phyloP scores from a whole-genome alignment of 2,113 vertebrate genomes.

The Tachysurus fulvidraco region DNA sequence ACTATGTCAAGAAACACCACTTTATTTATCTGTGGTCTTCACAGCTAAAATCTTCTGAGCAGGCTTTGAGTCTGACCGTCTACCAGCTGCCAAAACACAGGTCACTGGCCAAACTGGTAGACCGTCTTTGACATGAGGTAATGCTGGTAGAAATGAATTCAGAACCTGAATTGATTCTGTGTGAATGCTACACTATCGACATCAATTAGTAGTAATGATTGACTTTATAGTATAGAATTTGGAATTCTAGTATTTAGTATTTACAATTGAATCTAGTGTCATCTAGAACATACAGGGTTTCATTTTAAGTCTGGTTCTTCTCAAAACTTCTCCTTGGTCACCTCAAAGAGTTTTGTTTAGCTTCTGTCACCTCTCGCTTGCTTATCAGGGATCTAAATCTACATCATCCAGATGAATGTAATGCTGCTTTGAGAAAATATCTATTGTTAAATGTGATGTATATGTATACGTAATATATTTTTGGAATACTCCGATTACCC shows the following conservation, averaged over 20 bases:
- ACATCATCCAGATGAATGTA: not conserved
- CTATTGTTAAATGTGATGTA: not conserved
- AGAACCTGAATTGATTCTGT: too few species aligned
- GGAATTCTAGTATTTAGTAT: not conserved
- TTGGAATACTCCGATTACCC: not conserved
- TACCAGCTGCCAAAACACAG: constrained; percentile 15
- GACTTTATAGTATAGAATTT: not conserved
- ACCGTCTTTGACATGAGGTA: not conserved
- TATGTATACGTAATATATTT: too few species aligned
- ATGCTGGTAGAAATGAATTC: not conserved
- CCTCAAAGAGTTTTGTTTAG: not conserved
- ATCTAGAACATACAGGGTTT: not conserved
- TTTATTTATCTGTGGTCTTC: not conserved
- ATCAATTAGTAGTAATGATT: not conserved
- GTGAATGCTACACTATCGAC: not conserved
- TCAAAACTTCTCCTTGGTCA: not conserved
- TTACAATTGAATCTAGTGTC: not conserved
- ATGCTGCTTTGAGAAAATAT: not conserved
- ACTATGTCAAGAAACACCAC: not conserved
- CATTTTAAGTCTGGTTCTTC: not conserved
- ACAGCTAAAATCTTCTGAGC: not conserved
- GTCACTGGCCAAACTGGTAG: not conserved
- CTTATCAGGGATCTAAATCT: not conserved
- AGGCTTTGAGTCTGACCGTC: not conserved
- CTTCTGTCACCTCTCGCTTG: not conserved